Percentiles rank a stretch among this genome's conserved stretches.
phyloP scores from a whole-genome alignment of 2,797 vertebrate genomes.

The Esox masquinongy region DNA sequence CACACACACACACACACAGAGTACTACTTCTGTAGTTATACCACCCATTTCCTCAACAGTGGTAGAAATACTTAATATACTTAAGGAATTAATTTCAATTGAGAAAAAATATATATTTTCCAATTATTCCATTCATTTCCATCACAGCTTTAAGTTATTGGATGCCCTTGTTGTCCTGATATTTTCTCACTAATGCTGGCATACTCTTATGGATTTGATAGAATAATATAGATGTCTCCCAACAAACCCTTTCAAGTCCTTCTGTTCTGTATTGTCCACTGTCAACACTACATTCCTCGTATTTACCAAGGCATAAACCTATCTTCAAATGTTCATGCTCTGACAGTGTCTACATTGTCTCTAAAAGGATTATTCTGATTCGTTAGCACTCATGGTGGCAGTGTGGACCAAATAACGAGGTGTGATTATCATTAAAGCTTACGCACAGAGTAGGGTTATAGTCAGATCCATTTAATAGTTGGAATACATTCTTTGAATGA shows the following conservation, averaged over 20 bases:
- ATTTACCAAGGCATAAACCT: neutral
- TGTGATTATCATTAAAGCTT: neutral
- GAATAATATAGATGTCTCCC: neutral
- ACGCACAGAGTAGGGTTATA: neutral
- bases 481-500: too few relatives aligned
- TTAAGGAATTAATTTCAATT: neutral
- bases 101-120: neutral
- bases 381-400: neutral
- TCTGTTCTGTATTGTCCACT: neutral
- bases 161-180: constrained; percentile 15
- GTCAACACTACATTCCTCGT: neutral
- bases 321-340: neutral
- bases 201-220: neutral
- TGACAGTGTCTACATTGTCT: neutral
- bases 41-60: neutral
- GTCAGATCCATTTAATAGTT: too few relatives aligned
- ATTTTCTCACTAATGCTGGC: constrained; percentile 1
- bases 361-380: neutral
- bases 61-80: neutral
- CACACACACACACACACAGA: constrained; percentile 5
- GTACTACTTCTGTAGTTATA: constrained; percentile 3
- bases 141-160: constrained; percentile 1
- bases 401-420: neutral
- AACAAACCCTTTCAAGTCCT: neutral
- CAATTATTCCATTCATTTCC: neutral